These are phyloP conservation scores for Aelia acuminata DNA, from an alignment of 2,888 invertebrate genomes.

Conservation along the genomic window DNA sequence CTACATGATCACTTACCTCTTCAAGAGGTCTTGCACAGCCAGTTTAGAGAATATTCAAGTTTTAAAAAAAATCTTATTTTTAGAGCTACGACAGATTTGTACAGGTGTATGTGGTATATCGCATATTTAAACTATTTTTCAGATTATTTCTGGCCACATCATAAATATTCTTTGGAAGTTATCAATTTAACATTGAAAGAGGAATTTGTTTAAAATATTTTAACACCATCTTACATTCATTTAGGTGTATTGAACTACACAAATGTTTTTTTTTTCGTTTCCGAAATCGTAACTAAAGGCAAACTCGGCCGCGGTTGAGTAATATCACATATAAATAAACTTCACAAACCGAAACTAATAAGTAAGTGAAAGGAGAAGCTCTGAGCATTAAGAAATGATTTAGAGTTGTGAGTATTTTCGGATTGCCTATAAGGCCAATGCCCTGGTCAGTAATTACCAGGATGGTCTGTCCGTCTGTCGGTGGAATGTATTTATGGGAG, in stretches of 20 bases:
- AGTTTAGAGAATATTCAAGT: too few relatives aligned
- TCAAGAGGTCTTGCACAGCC: too few relatives aligned
- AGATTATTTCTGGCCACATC: too few relatives aligned
- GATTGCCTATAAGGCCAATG: not conserved
- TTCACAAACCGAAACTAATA: conserved; percentile 34
- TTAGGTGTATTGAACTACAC: not conserved
- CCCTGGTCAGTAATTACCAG: not conserved
- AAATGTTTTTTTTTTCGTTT: not conserved
- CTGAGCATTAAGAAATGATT: conserved; percentile 28
- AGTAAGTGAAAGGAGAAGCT: conserved; percentile 7
- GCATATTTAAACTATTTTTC: too few relatives aligned
- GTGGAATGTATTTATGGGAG: conserved; percentile 30
- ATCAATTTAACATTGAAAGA: too few relatives aligned
- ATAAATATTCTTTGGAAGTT: too few relatives aligned
- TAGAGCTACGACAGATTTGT: too few relatives aligned
- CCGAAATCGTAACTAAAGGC: not conserved
- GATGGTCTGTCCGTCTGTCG: conserved; percentile 33
- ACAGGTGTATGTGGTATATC: too few relatives aligned
- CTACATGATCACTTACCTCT: too few relatives aligned
- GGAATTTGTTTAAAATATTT: too few relatives aligned
- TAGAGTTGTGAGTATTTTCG: conserved; percentile 26
- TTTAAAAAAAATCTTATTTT: too few relatives aligned
- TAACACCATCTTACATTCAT: not conserved
- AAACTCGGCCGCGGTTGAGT: not conserved
- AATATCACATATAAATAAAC: conserved; percentile 12